Percentiles rank a stretch among this genome's conserved stretches.
These are phyloP conservation scores for Formicarius rufipectus DNA, from an alignment of 2,113 vertebrate species.

Conservation along the genomic window DNA sequence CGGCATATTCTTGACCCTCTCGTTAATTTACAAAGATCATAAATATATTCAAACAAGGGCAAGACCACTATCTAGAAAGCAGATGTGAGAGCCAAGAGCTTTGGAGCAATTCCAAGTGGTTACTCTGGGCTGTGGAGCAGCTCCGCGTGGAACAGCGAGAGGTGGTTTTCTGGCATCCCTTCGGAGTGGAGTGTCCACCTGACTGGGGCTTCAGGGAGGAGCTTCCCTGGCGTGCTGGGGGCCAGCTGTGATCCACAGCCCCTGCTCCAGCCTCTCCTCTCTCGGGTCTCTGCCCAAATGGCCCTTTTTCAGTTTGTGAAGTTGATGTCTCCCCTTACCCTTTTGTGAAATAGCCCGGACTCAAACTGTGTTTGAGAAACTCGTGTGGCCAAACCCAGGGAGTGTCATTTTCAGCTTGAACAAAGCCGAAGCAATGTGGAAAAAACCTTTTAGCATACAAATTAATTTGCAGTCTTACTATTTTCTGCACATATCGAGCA, in stretches of 20 bases:
- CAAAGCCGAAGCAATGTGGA: neutral
- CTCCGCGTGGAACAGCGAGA: neutral
- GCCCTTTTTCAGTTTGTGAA: neutral
- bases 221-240: rapidly evolving
- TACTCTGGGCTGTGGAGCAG: conserved; percentile 9
- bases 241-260: neutral
- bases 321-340: neutral
- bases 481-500: neutral
- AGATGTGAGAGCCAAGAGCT: conserved; percentile 2
- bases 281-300: neutral
- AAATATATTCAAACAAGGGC: neutral
- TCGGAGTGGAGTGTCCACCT: neutral
- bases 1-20: neutral
- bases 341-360: rapidly evolving
- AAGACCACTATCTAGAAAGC: conserved; percentile 23
- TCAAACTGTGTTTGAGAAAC: neutral
- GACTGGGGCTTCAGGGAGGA: neutral
- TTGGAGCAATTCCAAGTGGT: neutral
- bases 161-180: neutral
- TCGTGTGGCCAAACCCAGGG: neutral
- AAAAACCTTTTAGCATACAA: neutral
- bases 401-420: neutral
- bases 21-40: neutral
- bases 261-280: neutral
- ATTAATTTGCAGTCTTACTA: neutral